Evolutionary conservation across 2,113 vertebrate genomes (phyloP), one percentile per base, ranked within the genome.

Genomic region (Pao palembangensis): DNA sequence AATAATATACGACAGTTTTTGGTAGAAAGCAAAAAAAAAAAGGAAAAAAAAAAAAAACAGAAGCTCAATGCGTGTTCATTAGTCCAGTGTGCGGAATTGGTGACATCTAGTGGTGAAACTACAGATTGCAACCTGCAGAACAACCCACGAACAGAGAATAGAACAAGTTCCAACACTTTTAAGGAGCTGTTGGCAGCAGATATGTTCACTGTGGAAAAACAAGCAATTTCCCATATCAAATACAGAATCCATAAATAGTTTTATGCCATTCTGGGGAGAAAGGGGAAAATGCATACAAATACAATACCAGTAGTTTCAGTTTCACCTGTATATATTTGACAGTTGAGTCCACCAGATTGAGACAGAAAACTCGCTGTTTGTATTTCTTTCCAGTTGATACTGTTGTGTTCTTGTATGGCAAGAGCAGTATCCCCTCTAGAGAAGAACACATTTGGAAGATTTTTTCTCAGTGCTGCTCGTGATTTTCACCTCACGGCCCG

Each of bases 401-500:
- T 71, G 71, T 54, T 25, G 49, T 57, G 53, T 62, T 75, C 49
- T 64, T 69, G 15, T 23, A 20, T n/a, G 50, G 8, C 34, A 8
- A 16, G 21, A 28, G n/a, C 23, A 5, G 28, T 1, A 2, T 58
- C 2, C 0, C 7, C 14, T 76, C 82, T 91, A 92, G 18, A 92
- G 81, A 42, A 92, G 74, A 63, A 73, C 51, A 66, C 91, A 92
- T 76, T 91, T 92, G 64, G 91, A 91, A 12, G 88, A 38, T 48
- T 87, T 91, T 69, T 91, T 92, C 82, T 87, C 84, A 51, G 85
- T 50, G 15, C 71, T 67, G 83, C 83, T 89, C 55, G 90, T 90
- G 71, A 92, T 84, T 76, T 83, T 91, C 64, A 92, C 89, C 68
- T 92, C 89, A 63, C 86, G 84, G 38, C 85, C 85, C 2, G 80